Conservation (phyloP, 2,797 vertebrate genomes). For the Rhabdomys pumilio region DNA sequence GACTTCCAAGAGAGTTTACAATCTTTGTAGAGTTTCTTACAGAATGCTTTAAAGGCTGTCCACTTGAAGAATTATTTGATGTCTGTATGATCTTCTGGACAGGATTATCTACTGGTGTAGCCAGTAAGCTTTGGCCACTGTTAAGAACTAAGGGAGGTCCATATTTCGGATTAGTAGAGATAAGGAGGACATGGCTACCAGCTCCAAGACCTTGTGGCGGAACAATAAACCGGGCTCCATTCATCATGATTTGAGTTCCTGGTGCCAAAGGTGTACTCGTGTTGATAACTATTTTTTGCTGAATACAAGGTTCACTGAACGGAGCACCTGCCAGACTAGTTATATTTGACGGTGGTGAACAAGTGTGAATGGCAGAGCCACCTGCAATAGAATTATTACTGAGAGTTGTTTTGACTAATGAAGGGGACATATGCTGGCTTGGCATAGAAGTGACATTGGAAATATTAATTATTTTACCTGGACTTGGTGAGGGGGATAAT, state of each 20-base stretch:
- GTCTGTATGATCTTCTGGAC: slow-evolving; percentile 86
- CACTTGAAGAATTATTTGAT: slow-evolving; percentile 85
- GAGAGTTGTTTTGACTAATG: slow-evolving; percentile 85
- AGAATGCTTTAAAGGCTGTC: slow-evolving; percentile 86
- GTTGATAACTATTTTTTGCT: slow-evolving; percentile 97
- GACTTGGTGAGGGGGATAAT: slow-evolving; percentile 81
- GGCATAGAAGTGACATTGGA: slow-evolving; percentile 83
- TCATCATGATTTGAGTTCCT: slow-evolving; percentile 97
- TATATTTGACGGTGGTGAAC: slow-evolving; percentile 81
- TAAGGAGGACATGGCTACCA: slow-evolving; percentile 96
- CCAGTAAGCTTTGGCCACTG: slow-evolving; percentile 84
- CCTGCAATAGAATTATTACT: slow-evolving; percentile 74
- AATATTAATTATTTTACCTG: slow-evolving; percentile 85
- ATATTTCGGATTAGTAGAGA: slow-evolving; percentile 91
- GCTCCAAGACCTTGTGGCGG: slow-evolving; percentile 96
- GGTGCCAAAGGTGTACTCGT: slow-evolving; percentile 95
- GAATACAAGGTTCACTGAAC: slow-evolving; percentile 89
- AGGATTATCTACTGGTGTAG: slow-evolving; percentile 83
- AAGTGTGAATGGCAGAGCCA: slow-evolving; percentile 78
- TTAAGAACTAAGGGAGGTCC: slow-evolving; percentile 85
- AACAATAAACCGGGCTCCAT: slow-evolving; percentile 95
- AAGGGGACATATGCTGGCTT: slow-evolving; percentile 85
- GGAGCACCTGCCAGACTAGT: slow-evolving; percentile 83
- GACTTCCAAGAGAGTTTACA: slow-evolving; percentile 87
- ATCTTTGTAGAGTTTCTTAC: slow-evolving; percentile 89